A percentile compares a stretch with the other conserved stretches of the same genome.
Conservation (phyloP, 1,140 invertebrate genomes). For the Oncopodura yosiiana region DNA sequence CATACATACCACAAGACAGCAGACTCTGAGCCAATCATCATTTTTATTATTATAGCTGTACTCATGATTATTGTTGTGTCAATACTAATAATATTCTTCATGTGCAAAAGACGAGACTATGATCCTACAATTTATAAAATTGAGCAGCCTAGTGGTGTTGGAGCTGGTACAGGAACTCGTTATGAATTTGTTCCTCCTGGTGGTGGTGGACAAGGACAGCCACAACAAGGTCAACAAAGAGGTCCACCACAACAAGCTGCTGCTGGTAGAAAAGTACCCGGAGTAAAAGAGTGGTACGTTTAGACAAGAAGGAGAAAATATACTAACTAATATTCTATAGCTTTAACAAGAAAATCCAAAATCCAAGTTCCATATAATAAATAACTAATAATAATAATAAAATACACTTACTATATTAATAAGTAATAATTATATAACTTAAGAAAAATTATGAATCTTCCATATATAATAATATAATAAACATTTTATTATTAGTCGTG, state of each 20-base stretch:
- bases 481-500: too few relatives aligned
- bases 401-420: too few relatives aligned
- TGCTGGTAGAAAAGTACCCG: conserved; percentile 21
- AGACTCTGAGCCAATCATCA: conserved; percentile 52
- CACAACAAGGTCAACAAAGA: too few relatives aligned
- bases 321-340: neutral
- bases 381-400: too few relatives aligned
- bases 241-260: too few relatives aligned
- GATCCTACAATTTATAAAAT: conserved; percentile 84
- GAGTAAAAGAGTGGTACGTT: conserved; percentile 84
- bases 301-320: conserved; percentile 41
- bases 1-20: conserved; percentile 33
- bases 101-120: conserved; percentile 74
- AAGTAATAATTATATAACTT: too few relatives aligned
- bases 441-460: too few relatives aligned
- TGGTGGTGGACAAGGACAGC: conserved; percentile 32
- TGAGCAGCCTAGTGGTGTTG: too few relatives aligned
- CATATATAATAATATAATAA: too few relatives aligned
- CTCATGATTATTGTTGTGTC: conserved; percentile 83
- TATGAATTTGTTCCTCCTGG: conserved; percentile 38
- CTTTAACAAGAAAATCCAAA: too few relatives aligned
- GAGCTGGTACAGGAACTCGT: conserved; percentile 44
- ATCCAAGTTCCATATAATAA: too few relatives aligned
- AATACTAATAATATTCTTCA: conserved; percentile 77
- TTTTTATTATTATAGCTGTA: conserved; percentile 81